These are phyloP conservation scores for Paramisgurnus dabryanus DNA, from an alignment of 2,113 vertebrate genomes.

Conservation along the genomic window DNA sequence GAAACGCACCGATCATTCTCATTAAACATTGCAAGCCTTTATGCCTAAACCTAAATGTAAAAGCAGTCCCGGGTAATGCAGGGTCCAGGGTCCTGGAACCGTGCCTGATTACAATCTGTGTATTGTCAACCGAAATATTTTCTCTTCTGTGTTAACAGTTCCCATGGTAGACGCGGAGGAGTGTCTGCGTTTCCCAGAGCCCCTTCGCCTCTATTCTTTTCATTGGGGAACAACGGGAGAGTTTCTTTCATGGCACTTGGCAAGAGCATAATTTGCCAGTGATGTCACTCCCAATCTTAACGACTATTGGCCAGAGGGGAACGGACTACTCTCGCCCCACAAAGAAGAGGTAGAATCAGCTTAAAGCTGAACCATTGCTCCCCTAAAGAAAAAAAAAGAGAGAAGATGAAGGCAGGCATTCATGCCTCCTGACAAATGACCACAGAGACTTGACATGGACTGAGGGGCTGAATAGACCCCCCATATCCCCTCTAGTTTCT, in stretches of 20 bases:
- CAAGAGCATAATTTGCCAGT: conserved; percentile 68
- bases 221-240: conserved; percentile 66
- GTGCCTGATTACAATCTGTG: conserved; percentile 45
- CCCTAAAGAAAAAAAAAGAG: conserved; percentile 49
- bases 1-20: neutral
- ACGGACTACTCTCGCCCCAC: conserved; percentile 75
- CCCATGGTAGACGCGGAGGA: conserved; percentile 64
- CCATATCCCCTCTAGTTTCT: conserved; percentile 45
- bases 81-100: conserved; percentile 42
- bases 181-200: conserved; percentile 70
- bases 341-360: conserved; percentile 61
- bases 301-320: conserved; percentile 71
- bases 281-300: conserved; percentile 66
- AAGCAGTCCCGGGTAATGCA: conserved; percentile 22
- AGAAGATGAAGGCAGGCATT: conserved; percentile 58
- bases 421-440: conserved; percentile 60
- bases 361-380: conserved; percentile 63
- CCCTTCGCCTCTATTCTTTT: conserved; percentile 58
- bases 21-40: conserved; percentile 39
- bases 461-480: conserved; percentile 45
- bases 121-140: conserved; percentile 54
- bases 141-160: conserved; percentile 59
- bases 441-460: conserved; percentile 66
- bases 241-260: conserved; percentile 63
- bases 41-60: conserved; percentile 41